These are phyloP conservation scores for Brotula barbata DNA, from an alignment of 2,797 vertebrate species.

Conservation along the genomic window DNA sequence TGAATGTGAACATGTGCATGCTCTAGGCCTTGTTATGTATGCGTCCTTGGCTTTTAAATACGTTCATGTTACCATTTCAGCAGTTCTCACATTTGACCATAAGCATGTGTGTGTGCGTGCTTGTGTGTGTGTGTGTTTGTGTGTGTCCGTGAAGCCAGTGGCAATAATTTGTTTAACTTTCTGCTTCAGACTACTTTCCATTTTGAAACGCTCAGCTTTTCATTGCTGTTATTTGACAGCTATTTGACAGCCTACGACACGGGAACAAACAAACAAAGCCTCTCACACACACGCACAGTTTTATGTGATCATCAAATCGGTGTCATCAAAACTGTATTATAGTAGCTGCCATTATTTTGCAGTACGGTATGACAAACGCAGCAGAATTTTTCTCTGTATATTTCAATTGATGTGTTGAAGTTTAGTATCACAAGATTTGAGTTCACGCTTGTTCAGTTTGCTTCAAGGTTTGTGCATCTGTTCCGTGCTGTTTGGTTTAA, in stretches of 20 bases:
- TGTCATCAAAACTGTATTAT: constrained; percentile 27
- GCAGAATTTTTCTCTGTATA: constrained; percentile 38
- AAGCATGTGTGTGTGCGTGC: constrained; percentile 8
- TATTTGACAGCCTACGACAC: too few relatives aligned
- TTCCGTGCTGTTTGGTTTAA: neutral
- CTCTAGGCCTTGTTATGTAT: constrained; percentile 68
- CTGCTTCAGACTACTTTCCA: constrained; percentile 40
- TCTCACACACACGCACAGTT: constrained; percentile 38
- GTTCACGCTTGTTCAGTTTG: neutral
- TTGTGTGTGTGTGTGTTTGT: constrained; percentile 11
- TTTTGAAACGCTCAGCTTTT: constrained; percentile 35
- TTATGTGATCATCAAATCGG: constrained; percentile 45
- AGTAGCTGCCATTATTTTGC: constrained; percentile 39
- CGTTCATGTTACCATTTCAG: constrained; percentile 65
- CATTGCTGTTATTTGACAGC: neutral
- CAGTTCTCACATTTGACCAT: constrained; percentile 50
- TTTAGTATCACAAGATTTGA: constrained; percentile 25
- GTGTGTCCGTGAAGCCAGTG: constrained; percentile 36
- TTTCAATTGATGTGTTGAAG: constrained; percentile 38
- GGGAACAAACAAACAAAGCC: constrained; percentile 20
- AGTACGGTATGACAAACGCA: constrained; percentile 45
- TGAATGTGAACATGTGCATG: constrained; percentile 38
- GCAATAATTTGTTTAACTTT: constrained; percentile 49
- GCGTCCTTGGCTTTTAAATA: constrained; percentile 69
- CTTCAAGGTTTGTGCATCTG: too few relatives aligned